A percentile compares a stretch with the other conserved stretches of the same genome.
Conservation (phyloP, 2,797 vertebrate species). For the Eulemur rubriventer region DNA sequence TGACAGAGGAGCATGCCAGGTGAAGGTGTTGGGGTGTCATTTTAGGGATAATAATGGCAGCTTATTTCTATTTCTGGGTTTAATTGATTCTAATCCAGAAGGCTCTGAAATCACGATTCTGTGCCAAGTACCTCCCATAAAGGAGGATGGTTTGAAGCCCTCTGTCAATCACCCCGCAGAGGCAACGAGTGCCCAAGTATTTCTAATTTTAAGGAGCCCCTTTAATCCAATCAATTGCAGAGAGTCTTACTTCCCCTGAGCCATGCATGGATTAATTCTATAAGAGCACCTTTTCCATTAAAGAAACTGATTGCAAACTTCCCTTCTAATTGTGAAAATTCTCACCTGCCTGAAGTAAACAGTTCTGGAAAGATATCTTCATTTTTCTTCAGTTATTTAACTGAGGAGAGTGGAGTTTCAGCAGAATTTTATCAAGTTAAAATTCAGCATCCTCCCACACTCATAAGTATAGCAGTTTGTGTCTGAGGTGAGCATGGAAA, state of each 20-base stretch:
- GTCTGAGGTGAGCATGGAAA: neutral
- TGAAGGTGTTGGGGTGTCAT: neutral
- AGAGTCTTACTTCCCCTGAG: conserved; percentile 35
- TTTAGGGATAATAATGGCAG: conserved; percentile 31
- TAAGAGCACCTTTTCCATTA: conserved; percentile 63
- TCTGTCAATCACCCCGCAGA: conserved; percentile 61
- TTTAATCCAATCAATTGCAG: conserved; percentile 63
- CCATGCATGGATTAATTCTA: conserved; percentile 58
- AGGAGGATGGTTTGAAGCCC: conserved; percentile 48
- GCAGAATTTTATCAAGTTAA: conserved; percentile 13
- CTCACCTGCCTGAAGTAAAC: conserved; percentile 45
- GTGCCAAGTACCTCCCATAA: conserved; percentile 48
- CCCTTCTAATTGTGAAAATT: conserved; percentile 59
- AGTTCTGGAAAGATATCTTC: conserved; percentile 39
- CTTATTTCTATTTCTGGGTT: conserved; percentile 51
- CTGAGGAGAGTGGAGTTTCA: neutral
- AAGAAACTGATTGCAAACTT: conserved; percentile 72
- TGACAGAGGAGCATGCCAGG: neutral
- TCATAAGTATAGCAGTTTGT: neutral
- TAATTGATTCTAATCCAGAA: conserved; percentile 52
- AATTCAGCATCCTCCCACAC: neutral
- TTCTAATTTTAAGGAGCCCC: conserved; percentile 67
- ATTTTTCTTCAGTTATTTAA: conserved; percentile 34
- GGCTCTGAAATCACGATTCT: conserved; percentile 26
- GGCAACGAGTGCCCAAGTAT: neutral